These are phyloP conservation scores for Nomada lathburiana DNA, from an alignment of 2,888 invertebrate genomes.

Conservation along the genomic window DNA sequence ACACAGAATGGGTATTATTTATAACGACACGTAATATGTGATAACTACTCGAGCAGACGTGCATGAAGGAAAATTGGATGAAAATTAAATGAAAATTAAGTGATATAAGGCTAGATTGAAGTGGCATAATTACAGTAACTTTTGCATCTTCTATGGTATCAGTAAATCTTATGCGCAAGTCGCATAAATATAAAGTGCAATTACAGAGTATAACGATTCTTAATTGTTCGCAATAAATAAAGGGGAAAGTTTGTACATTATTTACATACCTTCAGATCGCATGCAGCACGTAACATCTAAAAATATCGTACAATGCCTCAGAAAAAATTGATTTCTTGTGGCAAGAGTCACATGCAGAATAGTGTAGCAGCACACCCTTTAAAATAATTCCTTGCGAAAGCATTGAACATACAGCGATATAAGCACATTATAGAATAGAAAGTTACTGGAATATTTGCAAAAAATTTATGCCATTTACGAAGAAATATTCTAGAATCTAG, in stretches of 20 bases:
- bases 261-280: slow-evolving; percentile 13
- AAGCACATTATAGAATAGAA: not conserved
- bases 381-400: not conserved
- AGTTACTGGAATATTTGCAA: not conserved
- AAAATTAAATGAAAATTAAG: no score
- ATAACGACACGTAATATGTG: not conserved
- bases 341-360: slow-evolving; percentile 11
- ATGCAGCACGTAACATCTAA: slow-evolving; percentile 18
- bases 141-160: not conserved
- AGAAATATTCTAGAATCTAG: slow-evolving; percentile 20
- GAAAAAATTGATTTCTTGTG: not conserved
- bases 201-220: not conserved
- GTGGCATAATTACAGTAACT: not conserved
- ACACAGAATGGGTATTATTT: not conserved
- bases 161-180: slow-evolving; percentile 1
- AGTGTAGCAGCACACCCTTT: not conserved
- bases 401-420: not conserved
- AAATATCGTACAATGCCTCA: not conserved
- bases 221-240: not conserved
- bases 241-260: not conserved
- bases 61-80: no score
- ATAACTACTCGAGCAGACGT: not conserved
- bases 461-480: not conserved
- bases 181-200: slow-evolving; percentile 6
- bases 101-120: not conserved